Evolutionary conservation across 35 echinoderm and acorn worm species (phyloP).

Genomic region (Diadema setosum): DNA sequence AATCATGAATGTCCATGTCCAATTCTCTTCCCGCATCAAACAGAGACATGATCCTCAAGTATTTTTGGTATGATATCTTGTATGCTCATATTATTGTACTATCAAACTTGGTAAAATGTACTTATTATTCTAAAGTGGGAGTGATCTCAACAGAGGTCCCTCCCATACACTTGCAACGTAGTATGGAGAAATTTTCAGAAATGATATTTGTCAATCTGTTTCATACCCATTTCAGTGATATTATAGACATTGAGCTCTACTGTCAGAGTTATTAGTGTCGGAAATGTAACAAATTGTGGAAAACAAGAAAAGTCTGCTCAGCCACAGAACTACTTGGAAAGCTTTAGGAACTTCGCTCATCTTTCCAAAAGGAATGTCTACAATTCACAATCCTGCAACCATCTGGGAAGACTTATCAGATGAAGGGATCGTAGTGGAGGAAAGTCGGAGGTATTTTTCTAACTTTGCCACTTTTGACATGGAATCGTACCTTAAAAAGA

Average conservation of each 20-base stretch:
- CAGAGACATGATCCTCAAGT: too few relatives aligned
- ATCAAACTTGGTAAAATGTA: too few relatives aligned
- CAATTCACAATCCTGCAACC: not conserved
- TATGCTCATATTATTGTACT: too few relatives aligned
- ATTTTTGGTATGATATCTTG: too few relatives aligned
- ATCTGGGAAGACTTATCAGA: not conserved
- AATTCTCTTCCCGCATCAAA: too few relatives aligned
- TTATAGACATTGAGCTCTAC: conserved; percentile 38
- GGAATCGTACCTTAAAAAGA: not conserved
- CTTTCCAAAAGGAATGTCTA: conserved; percentile 21
- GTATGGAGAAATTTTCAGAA: not conserved
- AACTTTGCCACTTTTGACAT: conserved; percentile 30
- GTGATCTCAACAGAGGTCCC: too few relatives aligned
- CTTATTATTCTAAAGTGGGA: too few relatives aligned
- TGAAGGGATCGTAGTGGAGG: not conserved
- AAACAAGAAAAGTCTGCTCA: not conserved
- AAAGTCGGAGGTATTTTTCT: not conserved
- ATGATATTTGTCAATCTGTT: conserved; percentile 43
- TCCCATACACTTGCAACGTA: not conserved
- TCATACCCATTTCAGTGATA: conserved; percentile 48
- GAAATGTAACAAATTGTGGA: conserved; percentile 19
- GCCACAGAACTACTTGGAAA: conserved; percentile 21
- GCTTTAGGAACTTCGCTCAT: not conserved
- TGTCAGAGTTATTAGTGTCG: conserved; percentile 6
- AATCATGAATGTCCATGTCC: too few relatives aligned